A percentile compares a stretch with the other conserved stretches of the same genome.
These are phyloP conservation scores for Venturia canescens DNA, from an alignment of 1,140 invertebrate species.

Conservation along the genomic window DNA sequence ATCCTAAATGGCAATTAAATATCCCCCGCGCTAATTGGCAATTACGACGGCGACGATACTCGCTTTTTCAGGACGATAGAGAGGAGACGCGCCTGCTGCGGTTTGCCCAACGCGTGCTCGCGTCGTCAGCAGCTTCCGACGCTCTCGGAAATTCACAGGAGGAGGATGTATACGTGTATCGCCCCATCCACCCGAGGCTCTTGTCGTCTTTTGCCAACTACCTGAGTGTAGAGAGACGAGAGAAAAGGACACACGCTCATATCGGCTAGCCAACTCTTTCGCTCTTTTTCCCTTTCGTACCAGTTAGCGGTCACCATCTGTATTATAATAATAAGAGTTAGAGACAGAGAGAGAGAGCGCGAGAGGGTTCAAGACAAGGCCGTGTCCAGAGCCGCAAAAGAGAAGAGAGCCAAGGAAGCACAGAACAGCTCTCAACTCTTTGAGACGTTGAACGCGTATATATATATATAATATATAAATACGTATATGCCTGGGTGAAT, in stretches of 20 bases:
- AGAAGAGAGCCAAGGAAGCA: conserved; percentile 47
- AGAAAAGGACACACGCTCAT: not conserved
- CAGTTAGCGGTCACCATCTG: conserved; percentile 3
- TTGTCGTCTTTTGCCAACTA: conserved; percentile 4
- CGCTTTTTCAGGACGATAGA: conserved; percentile 57
- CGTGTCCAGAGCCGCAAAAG: conserved; percentile 44
- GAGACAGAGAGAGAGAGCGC: not conserved
- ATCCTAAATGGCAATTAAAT: conserved; percentile 75
- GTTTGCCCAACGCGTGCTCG: conserved; percentile 10
- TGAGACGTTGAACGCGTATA: not conserved
- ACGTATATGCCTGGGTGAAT: not conserved
- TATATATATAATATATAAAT: not conserved
- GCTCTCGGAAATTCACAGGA: not conserved
- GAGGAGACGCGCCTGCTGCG: not conserved
- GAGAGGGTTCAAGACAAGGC: conserved; percentile 44
- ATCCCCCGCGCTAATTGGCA: conserved; percentile 75
- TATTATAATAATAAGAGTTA: conserved; percentile 32
- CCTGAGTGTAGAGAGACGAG: not conserved
- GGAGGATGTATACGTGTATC: not conserved
- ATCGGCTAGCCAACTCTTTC: conserved; percentile 9
- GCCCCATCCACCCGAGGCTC: not conserved
- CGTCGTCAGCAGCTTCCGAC: conserved; percentile 22
- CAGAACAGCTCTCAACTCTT: not conserved
- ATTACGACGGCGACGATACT: conserved; percentile 71
- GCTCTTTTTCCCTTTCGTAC: not conserved